phyloP scores from a whole-genome alignment of 1,140 invertebrate genomes.

The Bombus soroeensis region DNA sequence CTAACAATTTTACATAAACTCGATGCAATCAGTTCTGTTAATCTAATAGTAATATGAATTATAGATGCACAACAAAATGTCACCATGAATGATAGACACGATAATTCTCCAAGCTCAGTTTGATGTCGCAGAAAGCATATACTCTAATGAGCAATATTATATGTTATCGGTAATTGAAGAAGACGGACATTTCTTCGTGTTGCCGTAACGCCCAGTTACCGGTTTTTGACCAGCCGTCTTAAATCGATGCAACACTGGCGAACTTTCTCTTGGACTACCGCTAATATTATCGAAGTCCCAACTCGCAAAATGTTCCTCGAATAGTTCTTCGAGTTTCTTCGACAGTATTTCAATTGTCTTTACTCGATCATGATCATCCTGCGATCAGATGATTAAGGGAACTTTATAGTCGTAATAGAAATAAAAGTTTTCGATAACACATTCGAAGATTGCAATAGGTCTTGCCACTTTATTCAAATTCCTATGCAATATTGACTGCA shows the following conservation, averaged over 20 bases:
- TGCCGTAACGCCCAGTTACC: constrained; percentile 45
- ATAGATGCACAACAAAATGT: background rate
- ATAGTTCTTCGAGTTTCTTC: constrained; percentile 69
- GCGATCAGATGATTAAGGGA: background rate
- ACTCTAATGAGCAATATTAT: background rate
- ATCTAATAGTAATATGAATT: constrained; percentile 34
- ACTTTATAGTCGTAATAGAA: background rate
- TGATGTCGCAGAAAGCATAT: background rate
- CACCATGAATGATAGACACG: background rate
- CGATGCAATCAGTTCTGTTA: constrained; percentile 5
- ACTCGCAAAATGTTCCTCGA: constrained; percentile 70
- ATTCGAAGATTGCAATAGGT: background rate
- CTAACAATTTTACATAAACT: constrained; percentile 15
- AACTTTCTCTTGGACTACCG: constrained; percentile 58
- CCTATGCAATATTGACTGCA: no score
- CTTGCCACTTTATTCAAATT: no score
- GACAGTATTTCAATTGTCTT: constrained; percentile 69
- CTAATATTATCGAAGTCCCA: constrained; percentile 67
- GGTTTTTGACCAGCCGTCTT: constrained; percentile 47
- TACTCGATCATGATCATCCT: constrained; percentile 67
- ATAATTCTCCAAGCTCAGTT: constrained; percentile 1
- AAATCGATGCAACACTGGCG: constrained; percentile 42
- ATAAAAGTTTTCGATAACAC: background rate
- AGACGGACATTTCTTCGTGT: constrained; percentile 40
- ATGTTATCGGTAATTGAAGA: constrained; percentile 36